Conservation (phyloP, 2,797 vertebrate genomes). For the Clamator glandarius region DNA sequence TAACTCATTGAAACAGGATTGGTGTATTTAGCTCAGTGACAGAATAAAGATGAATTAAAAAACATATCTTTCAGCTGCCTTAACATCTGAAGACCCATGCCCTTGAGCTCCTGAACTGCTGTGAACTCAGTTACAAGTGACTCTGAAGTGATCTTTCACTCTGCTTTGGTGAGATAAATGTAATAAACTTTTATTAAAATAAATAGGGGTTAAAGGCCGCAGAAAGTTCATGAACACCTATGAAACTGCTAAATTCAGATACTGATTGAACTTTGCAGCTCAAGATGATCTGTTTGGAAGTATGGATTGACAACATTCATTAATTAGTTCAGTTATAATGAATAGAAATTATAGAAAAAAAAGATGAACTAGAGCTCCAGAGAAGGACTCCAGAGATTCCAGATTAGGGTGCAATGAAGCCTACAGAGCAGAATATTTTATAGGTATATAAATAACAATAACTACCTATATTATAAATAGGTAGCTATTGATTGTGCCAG, state of each 20-base stretch:
- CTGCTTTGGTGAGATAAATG: not conserved
- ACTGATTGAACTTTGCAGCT: not conserved
- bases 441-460: not conserved
- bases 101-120: not conserved
- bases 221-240: not conserved
- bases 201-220: not conserved
- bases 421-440: rapidly evolving
- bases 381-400: not conserved
- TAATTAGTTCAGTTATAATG: not conserved
- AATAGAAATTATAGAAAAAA: not conserved
- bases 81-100: not conserved
- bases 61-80: not conserved
- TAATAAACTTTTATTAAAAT: constrained; percentile 12
- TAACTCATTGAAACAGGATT: not conserved
- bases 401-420: not conserved
- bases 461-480: not conserved
- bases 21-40: not conserved
- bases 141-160: not conserved
- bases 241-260: not conserved
- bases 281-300: not conserved
- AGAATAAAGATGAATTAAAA: not conserved
- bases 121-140: not conserved
- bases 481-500: not conserved
- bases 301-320: not conserved
- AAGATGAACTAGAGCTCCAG: not conserved